These are phyloP conservation scores for Brachylomia viminalis DNA, from an alignment of 2,888 invertebrate genomes.

Conservation along the genomic window DNA sequence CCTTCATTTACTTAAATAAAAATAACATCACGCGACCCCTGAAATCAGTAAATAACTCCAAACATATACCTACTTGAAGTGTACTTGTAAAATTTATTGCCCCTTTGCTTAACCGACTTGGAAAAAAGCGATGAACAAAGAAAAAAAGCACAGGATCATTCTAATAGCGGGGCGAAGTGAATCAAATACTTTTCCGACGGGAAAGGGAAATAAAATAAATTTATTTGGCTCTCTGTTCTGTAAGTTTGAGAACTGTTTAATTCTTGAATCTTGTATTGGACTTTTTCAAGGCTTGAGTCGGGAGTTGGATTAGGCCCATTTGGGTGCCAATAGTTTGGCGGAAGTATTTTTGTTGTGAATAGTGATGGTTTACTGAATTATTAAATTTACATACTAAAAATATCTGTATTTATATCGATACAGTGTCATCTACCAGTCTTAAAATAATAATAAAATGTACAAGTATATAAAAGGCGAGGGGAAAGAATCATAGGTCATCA, in stretches of 20 bases:
- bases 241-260: slow-evolving; percentile 75
- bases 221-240: slow-evolving; percentile 78
- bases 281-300: slow-evolving; percentile 50
- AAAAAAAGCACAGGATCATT: slow-evolving; percentile 83
- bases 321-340: slow-evolving; percentile 66
- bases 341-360: slow-evolving; percentile 25
- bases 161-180: slow-evolving; percentile 77
- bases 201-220: slow-evolving; percentile 74
- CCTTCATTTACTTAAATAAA: slow-evolving; percentile 49
- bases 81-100: slow-evolving; percentile 85
- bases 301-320: slow-evolving; percentile 57
- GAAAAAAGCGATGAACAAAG: slow-evolving; percentile 76
- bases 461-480: no score
- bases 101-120: slow-evolving; percentile 81
- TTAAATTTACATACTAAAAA: no score
- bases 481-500: no score
- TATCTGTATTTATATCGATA: no score
- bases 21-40: slow-evolving; percentile 64
- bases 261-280: slow-evolving; percentile 69
- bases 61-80: slow-evolving; percentile 78
- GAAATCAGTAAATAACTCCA: slow-evolving; percentile 81
- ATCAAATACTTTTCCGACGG: slow-evolving; percentile 82
- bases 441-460: no score
- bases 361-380: no score
- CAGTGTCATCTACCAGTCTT: no score